phyloP scores from a whole-genome alignment of 1,140 invertebrate genomes.

The Homalodisca vitripennis region DNA sequence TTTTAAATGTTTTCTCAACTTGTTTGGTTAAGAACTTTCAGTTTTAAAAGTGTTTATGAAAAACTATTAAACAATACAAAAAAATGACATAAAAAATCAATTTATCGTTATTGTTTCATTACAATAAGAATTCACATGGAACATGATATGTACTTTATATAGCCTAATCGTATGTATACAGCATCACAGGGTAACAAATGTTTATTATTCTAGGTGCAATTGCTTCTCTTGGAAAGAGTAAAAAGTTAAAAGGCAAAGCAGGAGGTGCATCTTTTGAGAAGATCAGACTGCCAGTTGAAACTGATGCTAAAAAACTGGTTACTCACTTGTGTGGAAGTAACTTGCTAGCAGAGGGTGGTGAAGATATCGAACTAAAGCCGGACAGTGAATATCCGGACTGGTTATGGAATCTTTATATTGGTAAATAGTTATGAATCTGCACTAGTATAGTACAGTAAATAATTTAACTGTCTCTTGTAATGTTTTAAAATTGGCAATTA shows the following conservation, averaged over 20 bases:
- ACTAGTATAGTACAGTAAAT: neutral
- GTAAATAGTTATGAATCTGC: slow-evolving; percentile 37
- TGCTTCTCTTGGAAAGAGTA: slow-evolving; percentile 21
- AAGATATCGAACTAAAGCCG: slow-evolving; percentile 80
- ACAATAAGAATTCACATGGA: too few species aligned
- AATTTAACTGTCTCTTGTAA: too few species aligned
- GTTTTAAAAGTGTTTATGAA: too few species aligned
- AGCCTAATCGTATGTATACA: too few species aligned
- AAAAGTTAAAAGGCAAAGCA: slow-evolving; percentile 1
- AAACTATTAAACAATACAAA: too few species aligned
- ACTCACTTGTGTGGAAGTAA: slow-evolving; percentile 86
- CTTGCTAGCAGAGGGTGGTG: slow-evolving; percentile 67
- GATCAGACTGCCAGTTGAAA: slow-evolving; percentile 79
- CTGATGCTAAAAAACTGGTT: slow-evolving; percentile 75
- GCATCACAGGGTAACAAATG: too few species aligned
- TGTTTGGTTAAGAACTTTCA: too few species aligned
- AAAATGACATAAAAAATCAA: too few species aligned
- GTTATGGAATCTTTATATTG: slow-evolving; percentile 75
- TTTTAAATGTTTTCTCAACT: too few species aligned
- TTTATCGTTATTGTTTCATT: too few species aligned
- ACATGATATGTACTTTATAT: too few species aligned
- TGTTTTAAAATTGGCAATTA: neutral
- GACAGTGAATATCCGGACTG: slow-evolving; percentile 92
- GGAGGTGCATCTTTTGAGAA: slow-evolving; percentile 64
- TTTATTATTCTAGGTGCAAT: slow-evolving; percentile 18